Evolutionary conservation across 2,797 vertebrate genomes (phyloP), one percentile per base, ranked within the genome.

Genomic region (Vespertilio murinus): DNA sequence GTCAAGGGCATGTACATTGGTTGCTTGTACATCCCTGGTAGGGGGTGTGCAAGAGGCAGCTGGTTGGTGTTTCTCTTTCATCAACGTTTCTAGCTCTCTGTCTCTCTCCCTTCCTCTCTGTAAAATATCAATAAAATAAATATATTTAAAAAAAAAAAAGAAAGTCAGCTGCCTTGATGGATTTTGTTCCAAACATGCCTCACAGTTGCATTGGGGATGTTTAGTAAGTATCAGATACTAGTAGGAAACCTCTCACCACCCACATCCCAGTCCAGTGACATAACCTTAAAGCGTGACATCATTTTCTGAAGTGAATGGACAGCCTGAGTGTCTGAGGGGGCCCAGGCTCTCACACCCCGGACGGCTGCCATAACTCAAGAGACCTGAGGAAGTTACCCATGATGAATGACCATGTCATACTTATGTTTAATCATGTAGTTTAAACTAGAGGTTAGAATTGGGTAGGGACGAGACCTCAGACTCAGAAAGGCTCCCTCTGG

Each of bases 141-240:
- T n/a, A n/a, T n/a, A n/a, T n/a, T n/a, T n/a, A n/a, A n/a, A n/a
- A n/a, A n/a, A n/a, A n/a, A n/a, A n/a, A n/a, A n/a, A n/a, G n/a
- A n/a, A n/a, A n/a, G 47, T 85, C 42, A 49, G 12, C 69, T 47
- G 49, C 20, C 18, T 67, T 85, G 69, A 47, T 49, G 47, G 35
- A 42, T 80, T 91, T 87, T 30, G 0, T 70, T 88, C 28, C 79
- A 67, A 90, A 56, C 49, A 64, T 70, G 52, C 17, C 35, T 82
- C 81, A 25, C 54, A 47, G 38, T 78, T 22, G 45, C 22, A 40
- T 47, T n/a, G 54, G 45, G 49, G 25, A 28, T 71, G 81, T 92
- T 64, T 81, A 59, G 38, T 67, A 93, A 95, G 92, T n/a, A 70
- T 38, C 56, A 49, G 35, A 79, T 74, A 79, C 92, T 38, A 86